A percentile compares a stretch with the other conserved stretches of the same genome.
phyloP scores from a whole-genome alignment of 2,888 invertebrate genomes.

The Coelogynopora nodosa region DNA sequence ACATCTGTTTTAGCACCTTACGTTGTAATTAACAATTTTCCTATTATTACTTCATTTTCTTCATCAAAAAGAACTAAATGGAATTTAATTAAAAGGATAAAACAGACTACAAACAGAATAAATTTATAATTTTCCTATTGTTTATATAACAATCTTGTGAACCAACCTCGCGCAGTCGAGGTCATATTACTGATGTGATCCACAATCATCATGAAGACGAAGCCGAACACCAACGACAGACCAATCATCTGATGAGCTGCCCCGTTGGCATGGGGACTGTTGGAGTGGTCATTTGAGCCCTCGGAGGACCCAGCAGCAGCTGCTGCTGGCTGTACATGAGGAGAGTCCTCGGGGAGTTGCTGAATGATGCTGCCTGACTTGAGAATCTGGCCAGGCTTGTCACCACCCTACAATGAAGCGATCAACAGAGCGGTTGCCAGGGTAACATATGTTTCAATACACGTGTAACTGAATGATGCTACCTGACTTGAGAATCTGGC shows the following conservation, averaged over 20 bases:
- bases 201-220: constrained; percentile 92
- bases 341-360: not conserved
- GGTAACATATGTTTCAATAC: too few species aligned
- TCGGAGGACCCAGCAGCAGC: too few species aligned
- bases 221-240: constrained; percentile 84
- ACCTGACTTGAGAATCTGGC: too few species aligned
- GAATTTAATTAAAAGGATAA: too few species aligned
- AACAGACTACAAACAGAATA: too few species aligned
- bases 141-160: not conserved
- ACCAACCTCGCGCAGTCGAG: not conserved
- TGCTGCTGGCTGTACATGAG: not conserved
- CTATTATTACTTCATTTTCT: not conserved
- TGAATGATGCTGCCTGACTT: not conserved
- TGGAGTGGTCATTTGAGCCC: not conserved
- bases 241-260: constrained; percentile 70
- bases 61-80: too few species aligned
- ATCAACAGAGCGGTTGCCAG: not conserved
- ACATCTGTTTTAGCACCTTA: too few species aligned
- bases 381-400: not conserved
- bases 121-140: too few species aligned
- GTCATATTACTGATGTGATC: constrained; percentile 68
- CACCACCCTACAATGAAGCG: not conserved
- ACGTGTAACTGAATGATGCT: too few species aligned
- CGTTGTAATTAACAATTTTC: not conserved
- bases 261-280: too few species aligned